phyloP scores from a whole-genome alignment of 2,797 vertebrate genomes.

The Pseudomugil tenellus region DNA sequence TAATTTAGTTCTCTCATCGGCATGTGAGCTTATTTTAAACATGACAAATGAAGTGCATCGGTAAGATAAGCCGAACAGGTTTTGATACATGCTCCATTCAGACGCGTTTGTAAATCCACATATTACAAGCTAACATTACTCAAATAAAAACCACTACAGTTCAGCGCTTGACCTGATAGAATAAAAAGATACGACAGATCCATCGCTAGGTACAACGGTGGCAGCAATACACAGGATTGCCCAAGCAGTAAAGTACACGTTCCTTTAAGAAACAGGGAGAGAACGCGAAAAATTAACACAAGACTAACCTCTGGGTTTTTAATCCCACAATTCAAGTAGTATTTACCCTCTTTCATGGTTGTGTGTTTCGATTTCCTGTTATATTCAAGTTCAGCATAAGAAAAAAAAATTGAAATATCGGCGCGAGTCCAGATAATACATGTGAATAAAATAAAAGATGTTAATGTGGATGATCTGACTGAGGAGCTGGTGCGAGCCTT shows the following conservation, averaged over 20 bases:
- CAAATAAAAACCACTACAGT: slow-evolving; percentile 80
- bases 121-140: slow-evolving; percentile 71
- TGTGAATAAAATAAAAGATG: slow-evolving; percentile 15
- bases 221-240: slow-evolving; percentile 92
- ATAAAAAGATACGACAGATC: slow-evolving; percentile 78
- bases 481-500: background rate
- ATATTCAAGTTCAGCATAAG: slow-evolving; percentile 87
- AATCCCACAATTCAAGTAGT: slow-evolving; percentile 90
- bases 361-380: slow-evolving; percentile 82
- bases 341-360: slow-evolving; percentile 78
- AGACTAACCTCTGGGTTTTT: slow-evolving; percentile 82
- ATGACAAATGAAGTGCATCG: slow-evolving; percentile 83
- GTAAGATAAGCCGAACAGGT: slow-evolving; percentile 78
- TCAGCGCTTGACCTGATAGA: slow-evolving; percentile 83
- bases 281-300: slow-evolving; percentile 72
- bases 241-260: slow-evolving; percentile 90
- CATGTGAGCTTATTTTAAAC: slow-evolving; percentile 77
- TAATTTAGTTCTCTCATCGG: slow-evolving; percentile 87
- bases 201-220: slow-evolving; percentile 73
- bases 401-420: slow-evolving; percentile 73
- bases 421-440: slow-evolving; percentile 87
- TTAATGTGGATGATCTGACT: slow-evolving; percentile 8
- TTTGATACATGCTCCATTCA: slow-evolving; percentile 82
- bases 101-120: slow-evolving; percentile 75
- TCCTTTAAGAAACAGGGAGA: slow-evolving; percentile 93